Conservation (phyloP, 2,113 vertebrate genomes). For the Oophaga pumilio region DNA sequence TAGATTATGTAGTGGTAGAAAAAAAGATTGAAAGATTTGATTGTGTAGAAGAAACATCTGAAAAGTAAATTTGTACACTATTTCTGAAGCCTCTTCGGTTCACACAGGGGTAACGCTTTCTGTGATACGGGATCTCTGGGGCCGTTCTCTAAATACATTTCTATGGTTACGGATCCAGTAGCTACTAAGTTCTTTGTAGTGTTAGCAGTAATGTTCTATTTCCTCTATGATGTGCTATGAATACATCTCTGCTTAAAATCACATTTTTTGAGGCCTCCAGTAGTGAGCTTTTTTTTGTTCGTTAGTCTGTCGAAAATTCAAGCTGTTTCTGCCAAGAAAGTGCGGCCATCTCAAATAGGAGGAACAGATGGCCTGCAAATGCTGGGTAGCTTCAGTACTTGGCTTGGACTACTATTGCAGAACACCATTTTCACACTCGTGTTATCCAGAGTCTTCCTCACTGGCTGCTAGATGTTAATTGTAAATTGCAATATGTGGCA, state of each 20-base stretch:
- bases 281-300: slow-evolving; percentile 34
- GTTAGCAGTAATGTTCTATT: neutral
- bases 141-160: slow-evolving; percentile 6
- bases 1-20: neutral
- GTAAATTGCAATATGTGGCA: slow-evolving; percentile 4
- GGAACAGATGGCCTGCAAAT: slow-evolving; percentile 51
- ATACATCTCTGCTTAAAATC: neutral
- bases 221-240: neutral
- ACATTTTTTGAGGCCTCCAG: neutral
- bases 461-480: slow-evolving; percentile 6
- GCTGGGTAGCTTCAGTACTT: slow-evolving; percentile 32
- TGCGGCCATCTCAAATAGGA: slow-evolving; percentile 27
- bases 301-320: slow-evolving; percentile 37
- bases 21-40: neutral
- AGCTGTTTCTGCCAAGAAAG: slow-evolving; percentile 33
- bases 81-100: neutral
- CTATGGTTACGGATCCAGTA: slow-evolving; percentile 17
- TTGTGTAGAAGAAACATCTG: neutral
- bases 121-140: neutral
- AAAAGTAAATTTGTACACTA: slow-evolving; percentile 2
- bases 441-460: slow-evolving; percentile 17
- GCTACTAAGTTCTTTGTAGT: neutral
- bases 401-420: slow-evolving; percentile 35
- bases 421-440: slow-evolving; percentile 40
- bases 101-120: neutral